A percentile compares a stretch with the other conserved stretches of the same genome.
Evolutionary conservation across 2,888 invertebrate genomes (phyloP).

Genomic region (Sclerodermus sp.): DNA sequence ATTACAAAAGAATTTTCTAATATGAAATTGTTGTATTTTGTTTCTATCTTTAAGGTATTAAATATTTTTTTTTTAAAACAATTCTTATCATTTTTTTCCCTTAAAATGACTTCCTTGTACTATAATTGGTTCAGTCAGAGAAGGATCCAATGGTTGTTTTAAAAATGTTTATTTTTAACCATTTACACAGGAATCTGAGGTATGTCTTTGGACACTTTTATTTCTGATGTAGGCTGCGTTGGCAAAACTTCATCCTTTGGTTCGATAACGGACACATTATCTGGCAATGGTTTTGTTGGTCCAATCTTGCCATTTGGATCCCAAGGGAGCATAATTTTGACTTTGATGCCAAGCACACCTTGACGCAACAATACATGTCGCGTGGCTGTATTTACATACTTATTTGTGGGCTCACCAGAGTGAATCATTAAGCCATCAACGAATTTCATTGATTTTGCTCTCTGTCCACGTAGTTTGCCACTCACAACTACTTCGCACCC

Average conservation of each 20-base stretch:
- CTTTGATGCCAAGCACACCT: constrained; percentile 73
- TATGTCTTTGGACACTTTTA: constrained; percentile 68
- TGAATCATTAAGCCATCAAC: constrained; percentile 99
- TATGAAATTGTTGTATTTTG: no score
- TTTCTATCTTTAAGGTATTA: no score
- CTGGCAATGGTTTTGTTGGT: constrained; percentile 96
- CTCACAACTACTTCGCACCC: constrained; percentile 99
- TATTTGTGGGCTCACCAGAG: constrained; percentile 97
- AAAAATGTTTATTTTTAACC: constrained; percentile 23
- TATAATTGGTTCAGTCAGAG: no score
- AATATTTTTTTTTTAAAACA: no score
- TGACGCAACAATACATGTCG: constrained; percentile 96
- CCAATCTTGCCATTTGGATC: constrained; percentile 97
- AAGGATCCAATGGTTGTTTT: constrained; percentile 12
- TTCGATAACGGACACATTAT: constrained; percentile 95
- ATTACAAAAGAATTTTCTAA: no score
- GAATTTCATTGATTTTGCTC: constrained; percentile 99
- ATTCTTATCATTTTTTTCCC: no score
- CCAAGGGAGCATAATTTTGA: constrained; percentile 99
- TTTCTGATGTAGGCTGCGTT: constrained; percentile 73
- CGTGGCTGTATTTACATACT: constrained; percentile 98
- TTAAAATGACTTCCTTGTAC: no score
- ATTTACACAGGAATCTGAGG: constrained; percentile 58
- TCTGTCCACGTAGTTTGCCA: constrained; percentile 97
- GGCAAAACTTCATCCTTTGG: constrained; percentile 92